Base-by-base conservation (phyloP, 2,888 invertebrate genomes). In the Bombylius major region DNA sequence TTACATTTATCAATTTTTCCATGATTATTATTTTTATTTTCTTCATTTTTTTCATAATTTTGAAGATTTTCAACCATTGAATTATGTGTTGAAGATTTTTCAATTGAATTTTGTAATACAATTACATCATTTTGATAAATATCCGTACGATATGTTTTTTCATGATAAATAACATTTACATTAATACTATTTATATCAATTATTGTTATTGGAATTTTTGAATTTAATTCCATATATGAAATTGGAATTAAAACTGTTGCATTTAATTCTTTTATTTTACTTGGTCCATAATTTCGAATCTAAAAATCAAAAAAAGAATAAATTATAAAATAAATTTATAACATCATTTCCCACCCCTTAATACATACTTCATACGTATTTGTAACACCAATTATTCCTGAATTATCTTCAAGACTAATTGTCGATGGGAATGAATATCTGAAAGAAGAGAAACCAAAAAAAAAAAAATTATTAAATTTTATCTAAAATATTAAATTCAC, bases 271-370 rank as follows among this genome's bases (percentile, higher is more conserved):
- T 69, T 67, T n/a, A 75, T 66, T 7, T 61, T 67, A 62, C 74
- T 75, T 39, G 74, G 74, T 1, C 74, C 74, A 53, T 69, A 69
- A 56, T 74, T 75, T 58, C 69, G 68, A 53, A 74, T 69, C 67
- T 67, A 14, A 31, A 39, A 46, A 52, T n/a, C 3, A 52, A 46
- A 33, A 33, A 23, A 23, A n/a, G 31, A 33, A 36, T 44, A 12
- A 13, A 4, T 12, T 44, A 6, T 9, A 12, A 44, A 13, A 5
- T 6, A 45, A 45, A 13, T 32, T 45, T 14, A 44, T 51, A n/a
- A 8, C n/a, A 39, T 14, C 5, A 12, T 33, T n/a, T 45, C 14
- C 13, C n/a, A 6, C 23, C 2, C 6, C 44, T 51, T 45, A n/a
- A 12, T 32, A 57, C 59, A 56, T 54, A 68, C 66, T 59, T 73